Conservation (phyloP, 2,888 invertebrate species). For the Halictus ligatus region DNA sequence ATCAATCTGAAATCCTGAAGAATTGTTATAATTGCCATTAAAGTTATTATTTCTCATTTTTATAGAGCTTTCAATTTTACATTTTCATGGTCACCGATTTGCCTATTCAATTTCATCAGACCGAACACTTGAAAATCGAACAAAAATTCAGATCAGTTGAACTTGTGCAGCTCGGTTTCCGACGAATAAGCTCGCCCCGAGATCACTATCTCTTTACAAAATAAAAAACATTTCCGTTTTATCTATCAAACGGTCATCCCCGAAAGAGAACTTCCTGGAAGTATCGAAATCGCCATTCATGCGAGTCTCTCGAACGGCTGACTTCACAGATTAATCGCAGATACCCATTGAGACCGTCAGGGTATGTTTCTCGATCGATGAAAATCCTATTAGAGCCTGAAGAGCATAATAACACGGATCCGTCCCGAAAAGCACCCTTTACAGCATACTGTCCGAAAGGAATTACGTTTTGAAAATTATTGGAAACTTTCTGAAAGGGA, state of each 20-base stretch:
- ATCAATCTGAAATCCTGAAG: no score
- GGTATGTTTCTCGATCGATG: conserved; percentile 43
- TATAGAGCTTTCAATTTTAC: no score
- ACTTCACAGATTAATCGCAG: conserved; percentile 48
- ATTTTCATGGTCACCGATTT: no score
- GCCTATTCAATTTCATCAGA: no score
- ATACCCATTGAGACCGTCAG: conserved; percentile 17
- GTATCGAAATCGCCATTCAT: background rate
- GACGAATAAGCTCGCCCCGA: no score
- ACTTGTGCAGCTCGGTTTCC: no score
- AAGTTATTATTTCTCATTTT: no score
- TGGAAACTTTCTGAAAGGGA: conserved; percentile 64
- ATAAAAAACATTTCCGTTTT: background rate
- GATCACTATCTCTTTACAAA: background rate
- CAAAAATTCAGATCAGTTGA: no score
- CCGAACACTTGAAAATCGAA: no score
- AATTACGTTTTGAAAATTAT: conserved; percentile 75
- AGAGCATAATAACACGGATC: conserved; percentile 38
- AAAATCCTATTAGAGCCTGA: conserved; percentile 55
- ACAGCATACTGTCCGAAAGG: conserved; percentile 29
- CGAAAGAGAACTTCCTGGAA: background rate
- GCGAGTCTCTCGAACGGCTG: background rate
- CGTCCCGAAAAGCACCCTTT: conserved; percentile 48
- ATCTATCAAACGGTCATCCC: background rate
- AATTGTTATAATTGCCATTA: no score